phyloP scores from a whole-genome alignment of 2,888 invertebrate genomes.

The Stomorhina lunata region DNA sequence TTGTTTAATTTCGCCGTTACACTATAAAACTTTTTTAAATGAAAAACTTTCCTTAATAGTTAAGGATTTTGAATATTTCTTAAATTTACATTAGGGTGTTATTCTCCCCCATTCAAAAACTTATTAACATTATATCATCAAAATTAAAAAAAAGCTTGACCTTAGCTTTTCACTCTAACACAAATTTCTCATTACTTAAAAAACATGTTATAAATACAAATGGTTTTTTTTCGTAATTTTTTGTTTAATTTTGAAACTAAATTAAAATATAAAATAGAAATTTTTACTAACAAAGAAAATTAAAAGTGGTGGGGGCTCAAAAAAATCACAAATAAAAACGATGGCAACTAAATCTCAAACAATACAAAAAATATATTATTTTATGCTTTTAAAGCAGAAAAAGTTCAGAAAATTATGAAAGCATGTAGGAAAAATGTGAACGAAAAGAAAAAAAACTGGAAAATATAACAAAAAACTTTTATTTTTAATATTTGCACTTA shows the following conservation, averaged over 20 bases:
- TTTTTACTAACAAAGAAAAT: not conserved
- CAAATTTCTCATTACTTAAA: not conserved
- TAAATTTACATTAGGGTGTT: too few species aligned
- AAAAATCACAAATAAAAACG: not conserved
- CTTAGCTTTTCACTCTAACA: not conserved
- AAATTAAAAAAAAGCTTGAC: too few species aligned
- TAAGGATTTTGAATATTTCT: too few species aligned
- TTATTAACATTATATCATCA: too few species aligned
- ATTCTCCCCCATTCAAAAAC: too few species aligned
- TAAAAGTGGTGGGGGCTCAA: too few species aligned
- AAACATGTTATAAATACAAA: too few species aligned
- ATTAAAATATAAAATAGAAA: not conserved
- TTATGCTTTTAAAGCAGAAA: conserved; percentile 23
- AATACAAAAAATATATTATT: not conserved
- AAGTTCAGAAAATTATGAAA: not conserved
- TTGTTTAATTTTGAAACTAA: not conserved
- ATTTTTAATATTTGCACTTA: conserved; percentile 20
- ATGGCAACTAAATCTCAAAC: conserved; percentile 8
- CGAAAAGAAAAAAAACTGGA: not conserved
- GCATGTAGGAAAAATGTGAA: not conserved
- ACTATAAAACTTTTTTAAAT: too few species aligned
- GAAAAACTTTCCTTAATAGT: too few species aligned
- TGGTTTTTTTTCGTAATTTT: too few species aligned
- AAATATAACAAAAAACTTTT: conserved; percentile 2
- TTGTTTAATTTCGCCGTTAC: too few species aligned